Base-by-base conservation (phyloP, 2,113 vertebrate species). In the Larimichthys crocea region DNA sequence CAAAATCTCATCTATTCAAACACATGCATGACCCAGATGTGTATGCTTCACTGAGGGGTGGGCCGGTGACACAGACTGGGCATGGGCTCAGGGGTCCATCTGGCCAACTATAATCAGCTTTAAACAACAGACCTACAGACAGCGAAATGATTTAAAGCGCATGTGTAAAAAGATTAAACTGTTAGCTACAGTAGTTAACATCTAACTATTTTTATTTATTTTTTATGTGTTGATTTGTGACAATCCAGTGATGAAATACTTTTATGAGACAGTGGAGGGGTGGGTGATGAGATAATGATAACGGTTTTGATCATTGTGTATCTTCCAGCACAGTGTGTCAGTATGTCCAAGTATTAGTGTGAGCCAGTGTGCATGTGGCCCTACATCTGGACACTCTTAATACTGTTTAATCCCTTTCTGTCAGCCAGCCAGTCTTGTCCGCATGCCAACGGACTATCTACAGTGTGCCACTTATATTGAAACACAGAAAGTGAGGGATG, bases 351-450 rank as follows among this genome's bases (percentile, higher is more conserved):
- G 76, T 63, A 88, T 87, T 82, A 74, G 81, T 80, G 61, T 83
- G 79, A 87, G 73, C 26, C 44, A 87, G 85, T 91, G 85, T 89
- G 88, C 78, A 68, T 86, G 83, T 70, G 62, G 55, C 75, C 68
- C 66, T 86, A 89, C 93, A 95, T 94, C 94, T 94, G 93, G 86
- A 92, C 82, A 56, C 89, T 89, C 86, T 88, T 94, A 94, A 95
- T 94, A 62, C 93, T 60, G 74, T 85, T 90, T 94, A 95, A 94
- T 95, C 93, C 92, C 62, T 61, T 56, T 73, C 86, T 83, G 80
- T 90, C 85, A 86, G 53, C 60, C 31, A 15, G 71, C 73, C 82
- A 85, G 71, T 75, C 78, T 74, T 85, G 77, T 80, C 73, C 83
- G 86, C 73, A 55, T 63, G 70, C 87, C 82, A 86, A 74, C 60